Evolutionary conservation across 1,140 invertebrate species (phyloP).

Genomic region (Leptonema lineaticorne): DNA sequence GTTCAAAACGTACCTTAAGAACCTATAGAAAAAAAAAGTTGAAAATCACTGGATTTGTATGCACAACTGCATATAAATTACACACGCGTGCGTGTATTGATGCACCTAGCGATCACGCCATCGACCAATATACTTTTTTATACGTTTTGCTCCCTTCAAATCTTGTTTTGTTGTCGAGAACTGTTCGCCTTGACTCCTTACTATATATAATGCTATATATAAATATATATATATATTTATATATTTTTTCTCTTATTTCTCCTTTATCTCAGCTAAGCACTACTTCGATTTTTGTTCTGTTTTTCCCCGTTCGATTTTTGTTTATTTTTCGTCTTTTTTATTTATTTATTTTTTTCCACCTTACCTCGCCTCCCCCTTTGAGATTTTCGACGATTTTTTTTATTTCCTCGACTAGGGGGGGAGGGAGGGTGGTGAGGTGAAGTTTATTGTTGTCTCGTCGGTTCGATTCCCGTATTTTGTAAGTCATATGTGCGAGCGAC

Average conservation of each 20-base stretch:
- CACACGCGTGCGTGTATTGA: constrained; percentile 14
- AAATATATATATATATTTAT: too few relatives aligned
- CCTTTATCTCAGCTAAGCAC: too few relatives aligned
- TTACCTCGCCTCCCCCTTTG: background rate
- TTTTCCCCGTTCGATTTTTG: background rate
- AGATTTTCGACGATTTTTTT: background rate
- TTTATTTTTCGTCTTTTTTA: background rate
- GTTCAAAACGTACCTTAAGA: too few relatives aligned
- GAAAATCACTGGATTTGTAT: background rate
- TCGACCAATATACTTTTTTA: too few relatives aligned
- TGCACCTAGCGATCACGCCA: constrained; percentile 41
- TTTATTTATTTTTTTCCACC: background rate
- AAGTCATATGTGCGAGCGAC: background rate
- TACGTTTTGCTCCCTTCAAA: too few relatives aligned
- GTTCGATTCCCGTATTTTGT: background rate
- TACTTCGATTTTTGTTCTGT: constrained; percentile 28
- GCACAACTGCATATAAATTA: constrained; percentile 23
- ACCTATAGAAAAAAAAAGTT: background rate
- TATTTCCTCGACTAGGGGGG: too few relatives aligned
- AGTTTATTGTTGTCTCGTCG: background rate
- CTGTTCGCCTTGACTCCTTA: too few relatives aligned
- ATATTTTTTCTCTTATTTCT: too few relatives aligned
- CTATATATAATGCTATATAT: too few relatives aligned
- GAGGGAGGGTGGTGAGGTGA: too few relatives aligned
- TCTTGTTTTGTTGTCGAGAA: too few relatives aligned